Percentiles rank a stretch among this genome's conserved stretches.
Conservation (phyloP, 2,797 vertebrate species). For the Clarias laeviceps region DNA sequence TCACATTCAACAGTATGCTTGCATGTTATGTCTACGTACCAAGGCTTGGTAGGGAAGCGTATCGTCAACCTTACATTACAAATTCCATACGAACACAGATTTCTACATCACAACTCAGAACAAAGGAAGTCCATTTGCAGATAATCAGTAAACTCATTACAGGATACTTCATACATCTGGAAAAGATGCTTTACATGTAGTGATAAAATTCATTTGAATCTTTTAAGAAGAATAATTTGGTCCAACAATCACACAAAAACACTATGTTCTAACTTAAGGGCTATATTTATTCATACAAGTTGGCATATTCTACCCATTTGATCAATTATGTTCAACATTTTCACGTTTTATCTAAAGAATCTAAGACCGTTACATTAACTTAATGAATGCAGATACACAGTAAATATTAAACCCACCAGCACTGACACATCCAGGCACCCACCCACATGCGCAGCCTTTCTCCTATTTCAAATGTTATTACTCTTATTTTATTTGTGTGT, state of each 20-base stretch:
- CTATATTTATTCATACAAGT: constrained; percentile 26
- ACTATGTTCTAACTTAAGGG: constrained; percentile 46
- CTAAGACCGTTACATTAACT: constrained; percentile 24
- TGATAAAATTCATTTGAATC: constrained; percentile 46
- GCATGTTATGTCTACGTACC: constrained; percentile 53
- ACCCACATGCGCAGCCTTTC: constrained; percentile 51
- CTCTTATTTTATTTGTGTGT: constrained; percentile 57
- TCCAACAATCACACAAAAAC: constrained; percentile 58
- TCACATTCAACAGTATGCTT: constrained; percentile 47
- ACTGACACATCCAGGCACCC: constrained; percentile 38
- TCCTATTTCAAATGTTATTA: constrained; percentile 48
- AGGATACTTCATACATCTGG: constrained; percentile 57
- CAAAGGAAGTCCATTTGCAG: constrained; percentile 58
- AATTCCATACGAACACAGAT: constrained; percentile 53
- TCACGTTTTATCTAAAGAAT: not conserved
- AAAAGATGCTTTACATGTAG: constrained; percentile 51
- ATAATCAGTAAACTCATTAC: constrained; percentile 50
- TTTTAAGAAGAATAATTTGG: constrained; percentile 50
- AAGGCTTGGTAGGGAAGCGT: constrained; percentile 60
- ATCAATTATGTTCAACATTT: constrained; percentile 35
- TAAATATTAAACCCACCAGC: constrained; percentile 48
- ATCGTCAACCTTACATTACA: constrained; percentile 51
- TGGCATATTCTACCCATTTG: constrained; percentile 26
- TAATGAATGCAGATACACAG: constrained; percentile 48
- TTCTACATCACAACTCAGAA: constrained; percentile 59